A percentile compares a stretch with the other conserved stretches of the same genome.
phyloP scores from a whole-genome alignment of 2,797 vertebrate species.

The Neosilurus hyrtlii region DNA sequence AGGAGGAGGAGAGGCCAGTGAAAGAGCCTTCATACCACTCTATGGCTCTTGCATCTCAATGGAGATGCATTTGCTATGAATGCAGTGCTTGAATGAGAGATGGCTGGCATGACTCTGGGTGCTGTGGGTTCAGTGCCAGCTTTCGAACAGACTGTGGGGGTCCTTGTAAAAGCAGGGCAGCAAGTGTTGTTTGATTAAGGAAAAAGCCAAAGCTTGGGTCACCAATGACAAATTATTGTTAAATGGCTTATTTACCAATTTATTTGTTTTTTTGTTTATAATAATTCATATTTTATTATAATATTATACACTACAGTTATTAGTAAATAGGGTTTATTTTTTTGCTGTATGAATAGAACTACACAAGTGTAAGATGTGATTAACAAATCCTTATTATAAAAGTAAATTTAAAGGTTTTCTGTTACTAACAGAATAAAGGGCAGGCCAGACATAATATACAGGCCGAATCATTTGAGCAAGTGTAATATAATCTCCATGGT shows the following conservation, averaged over 20 bases:
- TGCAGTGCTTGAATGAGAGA: conserved; percentile 31
- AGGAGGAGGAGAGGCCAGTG: conserved; percentile 50
- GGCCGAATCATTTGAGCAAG: not conserved
- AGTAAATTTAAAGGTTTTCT: not conserved
- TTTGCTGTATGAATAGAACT: not conserved
- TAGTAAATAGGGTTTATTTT: not conserved
- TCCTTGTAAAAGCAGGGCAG: conserved; percentile 16
- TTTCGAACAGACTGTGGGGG: conserved; percentile 36
- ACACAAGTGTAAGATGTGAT: not conserved
- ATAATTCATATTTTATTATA: no score
- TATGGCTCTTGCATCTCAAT: conserved; percentile 63
- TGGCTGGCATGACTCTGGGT: conserved; percentile 29
- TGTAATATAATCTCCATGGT: not conserved
- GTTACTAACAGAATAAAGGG: not conserved
- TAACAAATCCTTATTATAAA: not conserved
- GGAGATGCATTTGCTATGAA: conserved; percentile 59
- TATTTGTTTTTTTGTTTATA: no score
- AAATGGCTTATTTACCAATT: not conserved
- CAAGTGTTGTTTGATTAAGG: conserved; percentile 11
- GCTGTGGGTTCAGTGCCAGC: conserved; percentile 24
- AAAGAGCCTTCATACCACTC: conserved; percentile 65
- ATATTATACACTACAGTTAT: not conserved
- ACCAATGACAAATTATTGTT: not conserved
- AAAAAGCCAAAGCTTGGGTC: conserved; percentile 35
- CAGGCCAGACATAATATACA: not conserved